Evolutionary conservation across 2,888 invertebrate genomes (phyloP), one percentile per base, ranked within the genome.

Genomic region (Cryptus viduatorius): DNA sequence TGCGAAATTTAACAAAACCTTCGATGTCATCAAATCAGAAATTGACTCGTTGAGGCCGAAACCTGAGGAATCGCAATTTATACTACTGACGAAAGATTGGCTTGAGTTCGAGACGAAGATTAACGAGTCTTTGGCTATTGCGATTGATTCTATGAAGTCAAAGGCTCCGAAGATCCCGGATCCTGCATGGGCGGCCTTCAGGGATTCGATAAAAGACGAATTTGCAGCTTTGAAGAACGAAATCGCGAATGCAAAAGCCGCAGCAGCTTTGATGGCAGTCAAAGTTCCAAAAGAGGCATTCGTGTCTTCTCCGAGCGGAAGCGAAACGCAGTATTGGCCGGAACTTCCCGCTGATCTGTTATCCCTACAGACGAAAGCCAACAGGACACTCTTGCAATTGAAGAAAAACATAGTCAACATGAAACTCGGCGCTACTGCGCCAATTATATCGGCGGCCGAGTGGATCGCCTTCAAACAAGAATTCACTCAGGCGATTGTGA

Each of bases 221-320:
- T 90, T 91, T 64, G 87, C 87, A 1, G 59, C 83, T 29, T 53
- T 90, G 24, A 88, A 85, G 59, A 67, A 84, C 0, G 84, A 89
- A 29, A 84, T 91, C 14, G 78, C 53, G 3, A 46, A 56, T 1
- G 83, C 86, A 8, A 89, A 85, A 67, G 50, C 79, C 0, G 86
- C 89, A 44, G 88, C 86, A 86, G 14, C 81, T 1, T 56, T 68
- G n/a, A 80, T 61, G 29, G 37, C 72, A n/a, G n/a, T 14, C 10
- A n/a, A 12, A 1, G 19, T 10, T 44, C n/a, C 53, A 3, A n/a
- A 29, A 19, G 14, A 71, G 71, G 5, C 67, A 8, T 4, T 4
- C 1, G 65, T 8, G 10, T 5, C 44, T 7, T 29, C 19, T 19
- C 29, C 53, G 0, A 56, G 3, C 12, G 31, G 14, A 12, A 53